Evolutionary conservation across 2,888 invertebrate species (phyloP).

Genomic region (Troides helena): DNA sequence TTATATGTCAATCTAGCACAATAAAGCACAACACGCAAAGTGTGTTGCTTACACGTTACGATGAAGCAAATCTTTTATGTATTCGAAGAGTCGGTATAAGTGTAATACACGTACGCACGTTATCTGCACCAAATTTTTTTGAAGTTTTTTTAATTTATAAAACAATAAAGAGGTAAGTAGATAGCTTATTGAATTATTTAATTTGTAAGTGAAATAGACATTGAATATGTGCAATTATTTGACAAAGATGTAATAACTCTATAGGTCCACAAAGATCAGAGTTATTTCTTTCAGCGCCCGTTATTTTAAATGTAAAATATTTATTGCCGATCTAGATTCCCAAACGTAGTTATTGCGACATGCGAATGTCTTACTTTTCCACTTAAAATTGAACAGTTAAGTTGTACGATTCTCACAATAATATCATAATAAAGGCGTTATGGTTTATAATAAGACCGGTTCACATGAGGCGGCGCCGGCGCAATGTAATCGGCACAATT

Average conservation of each 20-base stretch:
- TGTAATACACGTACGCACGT: constrained; percentile 1
- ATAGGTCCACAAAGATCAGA: constrained; percentile 34
- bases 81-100: neutral
- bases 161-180: neutral
- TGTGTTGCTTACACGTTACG: neutral
- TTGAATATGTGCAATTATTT: constrained; percentile 11
- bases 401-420: constrained; percentile 55
- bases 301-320: constrained; percentile 21
- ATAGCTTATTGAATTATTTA: neutral
- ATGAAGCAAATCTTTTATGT: neutral
- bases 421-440: constrained; percentile 36
- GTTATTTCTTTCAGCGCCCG: constrained; percentile 34
- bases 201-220: constrained; percentile 1
- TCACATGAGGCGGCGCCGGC: constrained; percentile 50
- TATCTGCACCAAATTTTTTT: neutral
- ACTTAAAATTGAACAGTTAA: constrained; percentile 39
- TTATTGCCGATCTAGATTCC: constrained; percentile 36
- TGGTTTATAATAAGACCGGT: constrained; percentile 50
- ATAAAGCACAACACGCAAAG: constrained; percentile 35
- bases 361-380: constrained; percentile 30
- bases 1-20: constrained; percentile 62
- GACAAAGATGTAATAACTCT: neutral
- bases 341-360: constrained; percentile 30
- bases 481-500: constrained; percentile 64
- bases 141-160: neutral